These are phyloP conservation scores for Mesaphorura yosii DNA, from an alignment of 1,140 invertebrate species.

Conservation along the genomic window DNA sequence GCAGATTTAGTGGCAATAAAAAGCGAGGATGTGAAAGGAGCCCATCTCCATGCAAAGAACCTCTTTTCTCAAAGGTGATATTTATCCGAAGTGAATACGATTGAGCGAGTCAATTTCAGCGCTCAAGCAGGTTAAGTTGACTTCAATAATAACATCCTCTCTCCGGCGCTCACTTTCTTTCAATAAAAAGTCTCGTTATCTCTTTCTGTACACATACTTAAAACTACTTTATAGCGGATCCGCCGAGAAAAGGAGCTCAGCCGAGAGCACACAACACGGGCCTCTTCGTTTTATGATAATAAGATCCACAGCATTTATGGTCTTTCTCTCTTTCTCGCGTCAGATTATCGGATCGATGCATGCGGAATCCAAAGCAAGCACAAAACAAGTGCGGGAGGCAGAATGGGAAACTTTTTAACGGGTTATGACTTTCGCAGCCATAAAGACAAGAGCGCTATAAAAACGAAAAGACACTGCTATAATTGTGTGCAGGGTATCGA, in stretches of 20 bases:
- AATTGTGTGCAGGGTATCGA: no score
- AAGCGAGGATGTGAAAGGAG: conserved; percentile 20
- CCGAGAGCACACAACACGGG: not conserved
- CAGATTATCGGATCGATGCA: no score
- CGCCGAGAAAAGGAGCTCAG: not conserved
- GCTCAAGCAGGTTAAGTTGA: conserved; percentile 10
- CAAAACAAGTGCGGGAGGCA: no score
- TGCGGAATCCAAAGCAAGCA: no score
- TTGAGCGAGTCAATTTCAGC: conserved; percentile 19
- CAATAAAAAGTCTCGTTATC: conserved; percentile 3
- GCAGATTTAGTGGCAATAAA: conserved; percentile 28
- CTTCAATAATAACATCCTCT: no score
- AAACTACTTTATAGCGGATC: not conserved
- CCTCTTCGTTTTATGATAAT: not conserved
- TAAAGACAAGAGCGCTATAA: no score
- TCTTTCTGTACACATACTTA: not conserved
- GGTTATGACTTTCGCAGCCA: no score
- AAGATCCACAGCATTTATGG: no score
- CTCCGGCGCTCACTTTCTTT: conserved; percentile 17
- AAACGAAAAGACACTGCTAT: no score
- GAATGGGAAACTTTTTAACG: no score
- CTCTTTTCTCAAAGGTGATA: not conserved
- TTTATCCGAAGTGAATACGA: conserved; percentile 17
- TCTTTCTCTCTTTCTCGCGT: no score
- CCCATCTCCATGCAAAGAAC: conserved; percentile 22